Percentiles rank a stretch among this genome's conserved stretches.
Evolutionary conservation across 2,113 vertebrate species (phyloP).

Genomic region (Casuarius casuarius): DNA sequence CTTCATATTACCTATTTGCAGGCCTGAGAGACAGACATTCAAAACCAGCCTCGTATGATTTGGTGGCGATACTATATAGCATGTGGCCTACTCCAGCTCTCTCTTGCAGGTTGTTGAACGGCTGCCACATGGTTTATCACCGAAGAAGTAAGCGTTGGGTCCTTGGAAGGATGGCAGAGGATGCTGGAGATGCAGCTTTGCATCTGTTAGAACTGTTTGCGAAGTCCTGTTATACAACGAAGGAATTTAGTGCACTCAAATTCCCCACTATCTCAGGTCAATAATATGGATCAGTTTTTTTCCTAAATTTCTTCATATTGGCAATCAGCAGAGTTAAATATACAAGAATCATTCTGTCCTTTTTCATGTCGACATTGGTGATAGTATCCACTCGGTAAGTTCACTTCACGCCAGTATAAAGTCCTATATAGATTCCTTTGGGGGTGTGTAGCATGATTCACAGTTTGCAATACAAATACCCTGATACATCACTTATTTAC

Average conservation of each 20-base stretch:
- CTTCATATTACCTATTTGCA: conserved; percentile 19
- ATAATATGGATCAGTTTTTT: background rate
- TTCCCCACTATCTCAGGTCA: conserved; percentile 26
- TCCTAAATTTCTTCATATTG: conserved; percentile 57
- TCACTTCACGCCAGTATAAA: conserved; percentile 35
- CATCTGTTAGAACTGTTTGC: conserved; percentile 4
- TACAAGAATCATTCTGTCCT: conserved; percentile 49
- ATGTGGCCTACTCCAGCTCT: conserved; percentile 60
- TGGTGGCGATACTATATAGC: conserved; percentile 44
- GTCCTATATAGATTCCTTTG: conserved; percentile 70
- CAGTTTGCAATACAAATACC: conserved; percentile 86
- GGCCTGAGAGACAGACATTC: conserved; percentile 43
- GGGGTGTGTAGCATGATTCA: conserved; percentile 79
- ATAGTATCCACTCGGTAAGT: conserved; percentile 38
- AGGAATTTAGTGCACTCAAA: conserved; percentile 57
- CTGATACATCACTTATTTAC: conserved; percentile 83
- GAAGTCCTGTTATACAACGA: conserved; percentile 37
- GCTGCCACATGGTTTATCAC: conserved; percentile 60
- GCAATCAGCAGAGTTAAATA: conserved; percentile 70
- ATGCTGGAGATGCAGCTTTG: background rate
- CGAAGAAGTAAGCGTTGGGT: conserved; percentile 52
- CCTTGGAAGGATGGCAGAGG: conserved; percentile 47
- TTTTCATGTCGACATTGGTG: background rate
- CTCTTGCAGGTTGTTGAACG: conserved; percentile 58
- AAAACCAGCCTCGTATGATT: conserved; percentile 37